Percentiles rank a stretch among this genome's conserved stretches.
These are phyloP conservation scores for Drosophila fulvimacula DNA, from an alignment of 2,888 invertebrate species.

Conservation along the genomic window DNA sequence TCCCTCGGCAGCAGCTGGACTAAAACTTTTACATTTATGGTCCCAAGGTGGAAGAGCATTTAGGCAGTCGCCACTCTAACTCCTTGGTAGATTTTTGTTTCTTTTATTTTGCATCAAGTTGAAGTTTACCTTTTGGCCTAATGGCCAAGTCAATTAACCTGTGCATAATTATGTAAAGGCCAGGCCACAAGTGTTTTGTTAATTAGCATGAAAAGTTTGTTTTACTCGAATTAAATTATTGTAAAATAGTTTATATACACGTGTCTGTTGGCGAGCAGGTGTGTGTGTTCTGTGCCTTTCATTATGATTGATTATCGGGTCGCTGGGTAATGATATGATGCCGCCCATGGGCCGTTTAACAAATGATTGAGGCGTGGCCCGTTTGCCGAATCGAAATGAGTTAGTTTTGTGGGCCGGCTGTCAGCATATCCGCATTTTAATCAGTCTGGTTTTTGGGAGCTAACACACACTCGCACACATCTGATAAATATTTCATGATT, in stretches of 20 bases:
- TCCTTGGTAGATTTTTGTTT: background rate
- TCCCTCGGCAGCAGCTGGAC: constrained; percentile 32
- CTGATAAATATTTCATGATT: constrained; percentile 73
- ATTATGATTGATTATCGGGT: constrained; percentile 75
- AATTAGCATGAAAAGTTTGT: constrained; percentile 34
- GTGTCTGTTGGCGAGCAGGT: background rate
- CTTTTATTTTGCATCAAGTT: constrained; percentile 10
- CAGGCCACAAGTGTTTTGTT: constrained; percentile 23
- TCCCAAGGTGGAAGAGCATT: constrained; percentile 5
- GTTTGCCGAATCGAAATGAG: constrained; percentile 61
- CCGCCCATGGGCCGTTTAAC: constrained; percentile 62
- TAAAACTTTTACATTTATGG: constrained; percentile 23
- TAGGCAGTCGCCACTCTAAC: background rate
- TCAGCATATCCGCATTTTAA: constrained; percentile 62
- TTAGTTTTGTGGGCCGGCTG: constrained; percentile 35
- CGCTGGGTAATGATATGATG: constrained; percentile 39
- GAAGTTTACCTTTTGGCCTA: constrained; percentile 20
- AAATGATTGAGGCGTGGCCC: constrained; percentile 48
- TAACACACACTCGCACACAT: constrained; percentile 44
- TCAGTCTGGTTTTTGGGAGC: constrained; percentile 42
- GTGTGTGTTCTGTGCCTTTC: constrained; percentile 27
- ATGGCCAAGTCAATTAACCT: constrained; percentile 41
- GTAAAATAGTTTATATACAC: constrained; percentile 12
- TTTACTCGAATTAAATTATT: constrained; percentile 16
- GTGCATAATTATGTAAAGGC: constrained; percentile 21